Evolutionary conservation across 2,888 invertebrate genomes (phyloP).

Genomic region (Pherbina coryleti): DNA sequence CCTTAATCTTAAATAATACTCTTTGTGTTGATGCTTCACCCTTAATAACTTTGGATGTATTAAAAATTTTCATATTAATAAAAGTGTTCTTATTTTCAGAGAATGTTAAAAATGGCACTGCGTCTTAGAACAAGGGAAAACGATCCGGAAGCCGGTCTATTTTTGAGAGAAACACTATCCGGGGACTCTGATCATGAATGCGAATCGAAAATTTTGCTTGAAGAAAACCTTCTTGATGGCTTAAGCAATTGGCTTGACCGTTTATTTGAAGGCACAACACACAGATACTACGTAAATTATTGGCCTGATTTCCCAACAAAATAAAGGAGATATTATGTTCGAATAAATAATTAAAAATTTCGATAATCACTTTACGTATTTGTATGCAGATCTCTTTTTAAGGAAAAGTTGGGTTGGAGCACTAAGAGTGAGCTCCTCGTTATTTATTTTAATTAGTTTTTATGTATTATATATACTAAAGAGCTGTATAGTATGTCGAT

Average conservation of each 20-base stretch:
- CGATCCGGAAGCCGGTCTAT: conserved; percentile 86
- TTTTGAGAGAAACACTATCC: conserved; percentile 82
- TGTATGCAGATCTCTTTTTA: too few relatives aligned
- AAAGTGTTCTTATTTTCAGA: conserved; percentile 66
- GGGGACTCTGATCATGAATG: conserved; percentile 73
- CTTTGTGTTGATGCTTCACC: too few relatives aligned
- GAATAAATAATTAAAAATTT: too few relatives aligned
- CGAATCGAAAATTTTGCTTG: conserved; percentile 72
- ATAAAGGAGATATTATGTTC: conserved; percentile 68
- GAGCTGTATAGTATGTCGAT: too few relatives aligned
- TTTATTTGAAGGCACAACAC: conserved; percentile 95
- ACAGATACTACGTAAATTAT: conserved; percentile 95
- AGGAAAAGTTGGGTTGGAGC: too few relatives aligned
- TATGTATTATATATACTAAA: too few relatives aligned
- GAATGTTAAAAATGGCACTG: conserved; percentile 79
- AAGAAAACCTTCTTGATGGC: conserved; percentile 89
- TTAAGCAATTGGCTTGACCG: conserved; percentile 97
- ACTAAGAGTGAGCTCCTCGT: too few relatives aligned
- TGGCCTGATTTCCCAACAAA: conserved; percentile 97
- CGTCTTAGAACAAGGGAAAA: conserved; percentile 71
- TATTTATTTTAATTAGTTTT: too few relatives aligned
- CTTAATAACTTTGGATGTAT: too few relatives aligned
- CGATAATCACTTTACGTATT: too few relatives aligned
- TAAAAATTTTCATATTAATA: background rate
- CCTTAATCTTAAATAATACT: too few relatives aligned